These are phyloP conservation scores for Spheniscus mendiculus DNA, from an alignment of 2,113 vertebrate species.

Conservation along the genomic window DNA sequence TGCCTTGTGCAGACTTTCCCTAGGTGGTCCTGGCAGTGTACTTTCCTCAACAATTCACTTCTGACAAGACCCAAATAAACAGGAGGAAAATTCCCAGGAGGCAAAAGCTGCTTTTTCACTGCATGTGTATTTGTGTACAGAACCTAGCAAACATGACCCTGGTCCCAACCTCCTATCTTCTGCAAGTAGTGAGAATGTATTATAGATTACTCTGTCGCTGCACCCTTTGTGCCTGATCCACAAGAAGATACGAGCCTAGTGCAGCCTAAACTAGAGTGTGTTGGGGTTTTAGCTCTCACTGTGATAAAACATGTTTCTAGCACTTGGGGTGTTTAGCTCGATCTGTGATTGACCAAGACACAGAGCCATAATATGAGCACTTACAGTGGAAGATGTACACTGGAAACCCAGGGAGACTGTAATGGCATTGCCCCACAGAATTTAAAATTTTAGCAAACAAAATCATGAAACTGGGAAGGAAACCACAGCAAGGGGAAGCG, in stretches of 20 bases:
- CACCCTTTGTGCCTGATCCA: neutral
- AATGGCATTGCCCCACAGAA: neutral
- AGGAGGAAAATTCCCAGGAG: neutral
- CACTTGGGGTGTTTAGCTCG: neutral
- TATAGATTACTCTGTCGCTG: neutral
- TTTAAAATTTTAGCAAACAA: neutral
- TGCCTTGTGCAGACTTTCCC: neutral
- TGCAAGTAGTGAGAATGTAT: accelerated
- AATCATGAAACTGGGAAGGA: neutral
- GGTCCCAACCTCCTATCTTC: neutral
- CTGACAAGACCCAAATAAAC: neutral
- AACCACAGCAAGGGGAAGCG: accelerated
- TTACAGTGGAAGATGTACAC: neutral
- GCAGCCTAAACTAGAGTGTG: neutral
- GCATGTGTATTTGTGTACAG: neutral
- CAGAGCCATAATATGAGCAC: accelerated
- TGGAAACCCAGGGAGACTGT: neutral
- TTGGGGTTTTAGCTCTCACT: neutral
- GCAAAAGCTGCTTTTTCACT: neutral
- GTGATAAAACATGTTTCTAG: neutral
- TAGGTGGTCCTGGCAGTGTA: neutral
- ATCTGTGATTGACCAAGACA: neutral
- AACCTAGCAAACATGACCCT: neutral
- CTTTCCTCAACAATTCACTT: neutral
- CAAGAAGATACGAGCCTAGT: neutral